phyloP scores from a whole-genome alignment of 2,888 invertebrate species.

The Trisateles emortualis region DNA sequence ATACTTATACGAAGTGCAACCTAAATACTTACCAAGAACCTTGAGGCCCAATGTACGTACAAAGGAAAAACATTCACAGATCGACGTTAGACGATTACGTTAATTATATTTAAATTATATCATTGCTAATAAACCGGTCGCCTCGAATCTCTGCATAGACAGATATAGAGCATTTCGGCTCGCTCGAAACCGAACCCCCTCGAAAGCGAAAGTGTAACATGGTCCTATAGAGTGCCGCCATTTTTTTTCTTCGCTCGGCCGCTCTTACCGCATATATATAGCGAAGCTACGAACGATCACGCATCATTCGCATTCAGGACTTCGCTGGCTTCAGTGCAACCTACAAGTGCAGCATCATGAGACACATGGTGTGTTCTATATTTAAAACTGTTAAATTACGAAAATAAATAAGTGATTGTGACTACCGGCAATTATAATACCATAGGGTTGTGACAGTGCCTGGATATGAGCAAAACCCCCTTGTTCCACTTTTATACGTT shows the following conservation, averaged over 20 bases:
- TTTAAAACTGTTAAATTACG: constrained; percentile 36
- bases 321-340: constrained; percentile 86
- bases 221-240: constrained; percentile 78
- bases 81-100: constrained; percentile 45
- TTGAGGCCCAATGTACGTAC: constrained; percentile 41
- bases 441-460: constrained; percentile 53
- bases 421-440: constrained; percentile 35
- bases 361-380: constrained; percentile 82
- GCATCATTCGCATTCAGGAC: constrained; percentile 87
- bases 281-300: constrained; percentile 73
- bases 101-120: constrained; percentile 53
- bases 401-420: constrained; percentile 62
- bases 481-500: constrained; percentile 57
- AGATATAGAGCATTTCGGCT: constrained; percentile 77
- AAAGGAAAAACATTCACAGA: constrained; percentile 50
- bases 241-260: constrained; percentile 83
- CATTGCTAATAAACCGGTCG: constrained; percentile 59
- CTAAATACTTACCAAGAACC: constrained; percentile 33
- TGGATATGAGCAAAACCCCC: constrained; percentile 51
- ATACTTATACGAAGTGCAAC: constrained; percentile 19
- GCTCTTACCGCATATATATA: constrained; percentile 84
- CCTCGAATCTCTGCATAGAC: constrained; percentile 53
- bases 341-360: constrained; percentile 84
- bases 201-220: constrained; percentile 85
- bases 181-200: constrained; percentile 72